Base-by-base conservation (phyloP, 1,140 invertebrate species). In the Apis dorsata region DNA sequence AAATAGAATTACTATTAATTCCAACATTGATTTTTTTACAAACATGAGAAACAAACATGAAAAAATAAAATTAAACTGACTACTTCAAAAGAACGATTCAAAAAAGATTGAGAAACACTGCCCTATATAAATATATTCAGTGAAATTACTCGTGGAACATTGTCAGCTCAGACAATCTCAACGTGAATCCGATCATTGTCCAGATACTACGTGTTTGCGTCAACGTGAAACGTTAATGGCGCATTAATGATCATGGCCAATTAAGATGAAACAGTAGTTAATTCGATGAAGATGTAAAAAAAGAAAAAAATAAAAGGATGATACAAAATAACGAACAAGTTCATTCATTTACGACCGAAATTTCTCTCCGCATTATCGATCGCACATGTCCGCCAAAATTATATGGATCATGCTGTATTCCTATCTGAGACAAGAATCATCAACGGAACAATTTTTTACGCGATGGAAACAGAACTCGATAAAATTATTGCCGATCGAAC, bases 191-290 rank as follows among this genome's bases (percentile, higher is more conserved):
- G 49, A 77, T 77, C 75, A 57, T 57, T 49, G 68, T 49, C 44
- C 68, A 10, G 68, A 51, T 51, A 69, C 13, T 19, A 10, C 34
- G 57, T 24, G 60, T 59, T 19, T 57, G 77, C 49, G 57, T 79
- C 71, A 53, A 79, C 66, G 77, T 79, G 59, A 70, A 62, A 71
- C 59, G 60, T 79, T 79, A 71, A 79, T 24, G 55, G 51, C 10
- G 57, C 68, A 51, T 79, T 62, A 62, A 79, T 57, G 68, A 19
- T 34, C 44, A 70, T 28, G 68, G n/a, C 55, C 68, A 79, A 79
- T 79, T 79, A 71, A 55, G 55, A 57, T 15, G 66, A 70, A 19
- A 44, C 66, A 71, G 57, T 60, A 19, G 44, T 71, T 53, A 24
- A 53, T 21, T 63, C 24, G 44, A 10, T 12, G 17, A 65, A 13